These are phyloP conservation scores for Myotis yumanensis DNA, from an alignment of 2,113 vertebrate species.

Conservation along the genomic window DNA sequence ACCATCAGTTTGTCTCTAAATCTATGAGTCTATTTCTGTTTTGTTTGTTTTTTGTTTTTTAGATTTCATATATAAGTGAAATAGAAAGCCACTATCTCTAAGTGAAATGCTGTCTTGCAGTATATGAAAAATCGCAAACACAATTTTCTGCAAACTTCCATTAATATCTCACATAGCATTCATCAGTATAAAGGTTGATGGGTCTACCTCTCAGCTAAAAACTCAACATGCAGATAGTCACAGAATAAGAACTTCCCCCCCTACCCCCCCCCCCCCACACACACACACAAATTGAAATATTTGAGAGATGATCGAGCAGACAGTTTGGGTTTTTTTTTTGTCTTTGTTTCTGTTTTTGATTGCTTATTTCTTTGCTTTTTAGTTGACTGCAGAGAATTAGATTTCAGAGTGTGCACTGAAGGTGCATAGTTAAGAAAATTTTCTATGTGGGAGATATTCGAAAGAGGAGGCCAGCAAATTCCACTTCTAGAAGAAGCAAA, in stretches of 20 bases:
- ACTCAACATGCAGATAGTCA: background rate
- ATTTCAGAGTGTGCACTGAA: background rate
- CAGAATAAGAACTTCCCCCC: background rate
- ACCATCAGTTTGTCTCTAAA: background rate
- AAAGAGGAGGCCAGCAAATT: background rate
- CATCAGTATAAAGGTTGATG: background rate
- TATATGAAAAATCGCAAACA: background rate
- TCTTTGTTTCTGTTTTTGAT: background rate
- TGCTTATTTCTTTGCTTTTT: background rate
- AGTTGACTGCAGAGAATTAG: background rate
- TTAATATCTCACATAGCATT: background rate
- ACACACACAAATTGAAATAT: background rate
- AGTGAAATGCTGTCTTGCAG: background rate
- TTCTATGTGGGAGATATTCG: background rate
- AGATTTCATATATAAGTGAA: background rate
- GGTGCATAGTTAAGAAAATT: background rate
- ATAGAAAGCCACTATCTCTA: background rate
- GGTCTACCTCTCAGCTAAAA: background rate
- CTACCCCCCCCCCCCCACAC: fast-evolving
- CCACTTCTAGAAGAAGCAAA: background rate
- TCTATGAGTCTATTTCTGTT: background rate
- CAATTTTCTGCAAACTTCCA: background rate
- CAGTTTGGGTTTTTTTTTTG: background rate
- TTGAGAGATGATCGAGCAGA: background rate
- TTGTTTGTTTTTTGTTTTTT: background rate